Evolutionary conservation across 2,113 vertebrate species (phyloP), one percentile per base, ranked within the genome.

Genomic region (Corvus moneduloides): DNA sequence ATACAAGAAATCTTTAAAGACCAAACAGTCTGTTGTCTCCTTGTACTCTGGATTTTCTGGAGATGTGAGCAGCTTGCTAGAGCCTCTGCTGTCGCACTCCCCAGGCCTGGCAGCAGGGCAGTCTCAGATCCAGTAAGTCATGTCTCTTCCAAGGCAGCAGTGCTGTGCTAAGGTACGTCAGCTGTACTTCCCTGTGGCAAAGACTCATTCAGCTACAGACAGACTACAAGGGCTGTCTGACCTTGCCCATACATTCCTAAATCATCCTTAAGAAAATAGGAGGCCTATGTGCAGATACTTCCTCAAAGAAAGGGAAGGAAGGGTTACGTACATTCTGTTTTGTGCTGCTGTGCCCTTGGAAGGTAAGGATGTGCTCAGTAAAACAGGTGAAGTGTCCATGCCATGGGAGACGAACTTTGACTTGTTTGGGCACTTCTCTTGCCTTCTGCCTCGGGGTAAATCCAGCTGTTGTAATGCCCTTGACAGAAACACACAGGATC

Each of bases 311-410:
- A 17, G 46, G 28, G 43, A 62, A 21, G 28, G 46, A 87, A 72
- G 28, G 33, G 30, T 17, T 10, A 11, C 0, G 0, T n/a, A 12
- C 4, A 1, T 48, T 56, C 7, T 84, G 12, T 13, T 83, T 39
- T 61, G 39, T 11, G 3, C 44, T 2, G 5, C 35, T 3, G 14
- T 69, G n/a, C 22, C 16, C 6, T 62, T 67, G 77, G 61, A n/a
- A 63, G 35, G 41, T 69, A 35, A 33, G 46, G 72, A 44, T 16
- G 9, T 0, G 0, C 48, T 89, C 66, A 48, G 27, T 66, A 58
- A 23, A 74, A 66, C 8, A 81, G 27, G n/a, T 84, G 30, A 56
- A 59, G 43, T 63, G n/a, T 32, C n/a, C 11, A 1, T 63, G 37
- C 77, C 26, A 24, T 63, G 62, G 33, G 46, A 66, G 58, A n/a